Evolutionary conservation across 2,888 invertebrate species (phyloP), one percentile per base, ranked within the genome.

Genomic region (Nomada fucata): DNA sequence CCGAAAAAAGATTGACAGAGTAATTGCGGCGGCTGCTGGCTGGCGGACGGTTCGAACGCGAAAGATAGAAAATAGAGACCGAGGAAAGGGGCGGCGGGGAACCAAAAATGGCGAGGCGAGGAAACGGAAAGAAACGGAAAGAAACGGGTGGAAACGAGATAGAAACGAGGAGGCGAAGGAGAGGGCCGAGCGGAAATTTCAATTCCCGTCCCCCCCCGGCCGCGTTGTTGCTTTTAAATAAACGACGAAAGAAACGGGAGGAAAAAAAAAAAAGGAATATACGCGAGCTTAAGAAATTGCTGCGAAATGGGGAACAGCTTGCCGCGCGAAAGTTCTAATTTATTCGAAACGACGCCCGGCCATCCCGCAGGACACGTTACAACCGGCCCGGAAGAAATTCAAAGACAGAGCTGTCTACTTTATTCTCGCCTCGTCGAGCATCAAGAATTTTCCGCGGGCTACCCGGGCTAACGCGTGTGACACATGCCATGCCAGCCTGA

Each of bases 401-500:
- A 65, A 69, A 80, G 75, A 81, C 68, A 75, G 50, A 44, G 63
- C 26, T 50, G 36, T 36, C 47, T 53, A 42, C 53, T 59, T 76
- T 77, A 52, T 63, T 60, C 42, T 10, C 55, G 52, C 29, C 52
- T 73, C 77, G 77, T 29, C 64, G 73, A 52, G 64, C 74, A 74
- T 74, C 64, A 65, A 74, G 77, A 75, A 78, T 78, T 68, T 75
- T 78, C 76, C 61, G 47, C 78, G 61, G 53, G 75, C 60, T 53
- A 52, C 59, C 42, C 42, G 52, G 15, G 26, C 68, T 20, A 75
- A 61, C 61, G 61, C n/a, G 59, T 64, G 76, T 65, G 76, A 77
- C 76, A 77, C 73, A 76, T 76, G 76, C 73, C 73, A 53, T 29
- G 52, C 74, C 59, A 36, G 64, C 44, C 57, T 73, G 50, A 72